Evolutionary conservation across 2,797 vertebrate genomes (phyloP).

Genomic region (Megaceryle alcyon): DNA sequence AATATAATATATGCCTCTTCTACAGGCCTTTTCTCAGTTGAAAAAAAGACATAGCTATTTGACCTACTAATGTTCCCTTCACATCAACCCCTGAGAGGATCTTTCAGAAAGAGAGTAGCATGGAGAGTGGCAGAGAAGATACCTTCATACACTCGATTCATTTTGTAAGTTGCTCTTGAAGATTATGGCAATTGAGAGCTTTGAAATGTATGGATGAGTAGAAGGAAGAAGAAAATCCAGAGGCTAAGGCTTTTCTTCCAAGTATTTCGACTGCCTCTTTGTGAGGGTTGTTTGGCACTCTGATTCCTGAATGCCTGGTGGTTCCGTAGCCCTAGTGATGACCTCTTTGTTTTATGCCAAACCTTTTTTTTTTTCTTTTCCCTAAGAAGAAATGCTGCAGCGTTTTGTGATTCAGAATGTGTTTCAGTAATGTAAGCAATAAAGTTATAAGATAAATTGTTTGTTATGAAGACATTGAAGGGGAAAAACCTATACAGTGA

Average conservation of each 20-base stretch:
- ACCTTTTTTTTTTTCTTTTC: neutral
- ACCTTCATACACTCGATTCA: neutral
- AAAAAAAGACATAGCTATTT: neutral
- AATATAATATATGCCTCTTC: neutral
- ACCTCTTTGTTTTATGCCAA: neutral
- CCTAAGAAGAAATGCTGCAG: neutral
- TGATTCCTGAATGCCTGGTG: neutral
- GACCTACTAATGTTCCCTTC: neutral
- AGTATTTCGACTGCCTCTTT: neutral
- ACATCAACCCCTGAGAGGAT: neutral
- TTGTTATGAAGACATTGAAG: neutral
- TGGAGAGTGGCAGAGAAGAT: neutral
- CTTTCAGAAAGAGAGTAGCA: neutral
- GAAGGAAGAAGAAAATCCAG: neutral
- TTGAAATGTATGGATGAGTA: neutral
- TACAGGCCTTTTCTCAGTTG: neutral
- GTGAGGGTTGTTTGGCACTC: neutral
- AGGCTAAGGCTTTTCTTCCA: neutral
- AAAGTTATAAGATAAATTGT: conserved; percentile 25
- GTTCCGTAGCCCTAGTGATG: neutral
- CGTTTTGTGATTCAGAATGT: neutral
- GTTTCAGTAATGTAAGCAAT: conserved; percentile 12
- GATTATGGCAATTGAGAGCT: neutral
- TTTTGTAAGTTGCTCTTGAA: neutral
- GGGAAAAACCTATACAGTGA: neutral